These are phyloP conservation scores for Zaprionus inermis DNA, from an alignment of 1,140 invertebrate species.

Conservation along the genomic window DNA sequence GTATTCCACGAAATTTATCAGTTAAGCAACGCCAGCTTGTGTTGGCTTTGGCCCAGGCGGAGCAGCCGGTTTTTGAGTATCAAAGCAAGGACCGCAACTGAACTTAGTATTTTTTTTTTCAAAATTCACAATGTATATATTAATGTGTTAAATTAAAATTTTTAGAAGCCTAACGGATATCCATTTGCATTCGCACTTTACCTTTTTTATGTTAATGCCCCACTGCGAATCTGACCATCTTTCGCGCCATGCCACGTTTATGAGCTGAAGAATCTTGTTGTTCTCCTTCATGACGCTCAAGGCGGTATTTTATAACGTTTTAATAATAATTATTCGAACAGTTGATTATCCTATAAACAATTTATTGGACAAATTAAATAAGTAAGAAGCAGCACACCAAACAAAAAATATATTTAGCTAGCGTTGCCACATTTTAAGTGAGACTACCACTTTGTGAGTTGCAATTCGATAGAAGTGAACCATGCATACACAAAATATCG, in stretches of 20 bases:
- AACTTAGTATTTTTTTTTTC: conserved; percentile 13
- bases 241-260: conserved; percentile 92
- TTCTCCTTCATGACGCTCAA: conserved; percentile 65
- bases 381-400: conserved; percentile 6
- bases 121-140: conserved; percentile 69
- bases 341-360: conserved; percentile 28
- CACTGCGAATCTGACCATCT: conserved; percentile 97
- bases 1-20: conserved; percentile 66
- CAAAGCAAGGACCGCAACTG: conserved; percentile 9
- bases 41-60: conserved; percentile 67
- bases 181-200: conserved; percentile 86
- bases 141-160: conserved; percentile 19
- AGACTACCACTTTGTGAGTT: background rate
- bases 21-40: conserved; percentile 77
- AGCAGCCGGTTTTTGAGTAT: conserved; percentile 67
- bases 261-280: conserved; percentile 74
- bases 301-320: conserved; percentile 3
- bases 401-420: conserved; percentile 1
- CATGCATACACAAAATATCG: background rate
- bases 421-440: conserved; percentile 5
- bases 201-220: conserved; percentile 97
- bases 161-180: conserved; percentile 13
- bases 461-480: background rate
- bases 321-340: background rate
- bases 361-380: conserved; percentile 1